phyloP scores from a whole-genome alignment of 2,113 vertebrate genomes.

The Gavialis gangeticus region DNA sequence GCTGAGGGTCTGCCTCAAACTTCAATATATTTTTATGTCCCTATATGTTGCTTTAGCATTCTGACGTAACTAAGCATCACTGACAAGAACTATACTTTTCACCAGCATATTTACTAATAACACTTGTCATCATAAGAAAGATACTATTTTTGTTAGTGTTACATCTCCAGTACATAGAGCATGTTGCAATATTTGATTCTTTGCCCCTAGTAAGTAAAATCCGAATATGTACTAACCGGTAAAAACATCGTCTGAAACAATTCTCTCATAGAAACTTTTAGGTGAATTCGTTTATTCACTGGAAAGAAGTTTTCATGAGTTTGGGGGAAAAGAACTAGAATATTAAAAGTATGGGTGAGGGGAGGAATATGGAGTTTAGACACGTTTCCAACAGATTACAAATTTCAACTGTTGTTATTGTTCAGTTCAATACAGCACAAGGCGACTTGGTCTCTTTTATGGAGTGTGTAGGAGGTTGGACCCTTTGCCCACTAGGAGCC shows the following conservation, averaged over 20 bases:
- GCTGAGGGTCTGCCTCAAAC: not conserved
- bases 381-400: not conserved
- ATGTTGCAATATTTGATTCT: slow-evolving; percentile 25
- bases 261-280: not conserved
- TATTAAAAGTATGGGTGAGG: not conserved
- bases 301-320: not conserved
- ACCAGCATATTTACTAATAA: not conserved
- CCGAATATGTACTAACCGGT: not conserved
- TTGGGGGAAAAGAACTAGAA: not conserved
- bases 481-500: slow-evolving; percentile 25
- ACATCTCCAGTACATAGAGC: not conserved
- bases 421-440: slow-evolving; percentile 29
- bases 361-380: not conserved
- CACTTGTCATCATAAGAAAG: not conserved
- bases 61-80: not conserved
- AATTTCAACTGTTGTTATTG: not conserved
- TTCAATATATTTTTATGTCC: not conserved
- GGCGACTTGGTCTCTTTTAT: slow-evolving; percentile 36
- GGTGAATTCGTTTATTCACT: not conserved
- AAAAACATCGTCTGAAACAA: slow-evolving; percentile 6
- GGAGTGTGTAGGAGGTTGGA: not conserved
- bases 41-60: not conserved
- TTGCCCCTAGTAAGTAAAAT: slow-evolving; percentile 11
- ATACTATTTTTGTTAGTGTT: not conserved
- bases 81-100: not conserved